Evolutionary conservation across 2,113 vertebrate genomes (phyloP), one percentile per base, ranked within the genome.

Genomic region (Trematomus loennbergii): DNA sequence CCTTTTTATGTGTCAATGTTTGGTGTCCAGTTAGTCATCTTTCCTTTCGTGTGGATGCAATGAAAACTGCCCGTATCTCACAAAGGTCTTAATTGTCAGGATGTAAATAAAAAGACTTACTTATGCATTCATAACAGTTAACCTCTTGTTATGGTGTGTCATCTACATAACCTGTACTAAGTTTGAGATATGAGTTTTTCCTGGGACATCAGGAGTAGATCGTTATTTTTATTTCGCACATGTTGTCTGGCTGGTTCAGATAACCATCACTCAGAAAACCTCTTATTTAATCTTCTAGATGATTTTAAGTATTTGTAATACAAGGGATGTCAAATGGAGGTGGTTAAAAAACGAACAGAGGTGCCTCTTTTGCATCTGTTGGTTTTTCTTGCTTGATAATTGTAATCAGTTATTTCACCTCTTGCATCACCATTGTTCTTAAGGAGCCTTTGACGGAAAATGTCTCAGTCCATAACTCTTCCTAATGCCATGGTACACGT

Each of bases 201-300:
- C 17, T 12, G 69, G 75, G 69, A 79, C 12, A 5, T 29, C n/a
- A 53, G 1, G 48, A 53, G 25, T 52, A 22, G 59, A 53, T 79
- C 70, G 9, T 76, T 83, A 58, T 83, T 85, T 90, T 90, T 67
- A 80, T 91, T 93, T 94, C 29, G 89, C 86, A 91, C 90, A 55
- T 74, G 85, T 93, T 69, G 2, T 91, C 93, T 94, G 94, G 92
- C 95, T 93, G 95, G 94, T 84, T 93, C 94, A 94, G 93, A 88
- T 61, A 83, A 86, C 80, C n/a, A 65, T 87, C 43, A 54, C 67
- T 76, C 72, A 67, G 77, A 91, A 79, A 79, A 77, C 13, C 22
- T 81, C 33, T 70, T 79, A 81, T 87, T 90, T 88, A 83, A 85
- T 83, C 63, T 76, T 83, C 62, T 45, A 61, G 66, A 71, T 73